Percentiles rank a stretch among this genome's conserved stretches.
These are phyloP conservation scores for Rhinella marina DNA, from an alignment of 2,797 vertebrate species.

Conservation along the genomic window DNA sequence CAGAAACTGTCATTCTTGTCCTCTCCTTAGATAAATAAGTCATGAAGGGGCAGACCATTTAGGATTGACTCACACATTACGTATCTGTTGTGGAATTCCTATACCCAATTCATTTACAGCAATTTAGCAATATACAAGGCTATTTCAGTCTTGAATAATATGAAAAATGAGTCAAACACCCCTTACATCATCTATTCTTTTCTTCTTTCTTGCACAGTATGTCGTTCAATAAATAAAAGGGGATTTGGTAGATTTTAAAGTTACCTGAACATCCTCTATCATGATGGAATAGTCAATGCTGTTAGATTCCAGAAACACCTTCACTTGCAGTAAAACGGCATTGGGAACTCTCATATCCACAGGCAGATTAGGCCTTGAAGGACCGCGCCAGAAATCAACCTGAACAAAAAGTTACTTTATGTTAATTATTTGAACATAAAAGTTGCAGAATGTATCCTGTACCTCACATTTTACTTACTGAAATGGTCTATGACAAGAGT, in stretches of 20 bases:
- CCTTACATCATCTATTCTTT: not conserved
- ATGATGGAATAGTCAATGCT: conserved; percentile 70
- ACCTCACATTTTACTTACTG: no score
- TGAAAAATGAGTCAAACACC: not conserved
- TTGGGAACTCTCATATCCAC: conserved; percentile 71
- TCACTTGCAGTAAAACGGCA: conserved; percentile 66
- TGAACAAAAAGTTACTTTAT: conserved; percentile 50
- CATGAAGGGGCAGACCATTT: no score
- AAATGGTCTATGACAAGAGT: no score
- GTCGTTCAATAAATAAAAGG: not conserved
- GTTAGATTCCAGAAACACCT: conserved; percentile 68
- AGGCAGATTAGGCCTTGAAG: conserved; percentile 61
- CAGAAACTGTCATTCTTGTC: no score
- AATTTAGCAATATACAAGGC: no score
- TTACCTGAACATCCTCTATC: conserved; percentile 76
- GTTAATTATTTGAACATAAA: not conserved
- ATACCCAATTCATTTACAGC: no score
- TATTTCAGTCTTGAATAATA: no score
- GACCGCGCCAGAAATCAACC: conserved; percentile 75
- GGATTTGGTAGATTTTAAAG: not conserved
- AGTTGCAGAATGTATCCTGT: not conserved
- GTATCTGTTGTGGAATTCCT: no score
- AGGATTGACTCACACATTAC: no score
- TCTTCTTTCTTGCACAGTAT: not conserved
- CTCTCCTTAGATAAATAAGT: no score